A percentile compares a stretch with the other conserved stretches of the same genome.
These are phyloP conservation scores for Noctua pronuba DNA, from an alignment of 2,888 invertebrate genomes.

Conservation along the genomic window DNA sequence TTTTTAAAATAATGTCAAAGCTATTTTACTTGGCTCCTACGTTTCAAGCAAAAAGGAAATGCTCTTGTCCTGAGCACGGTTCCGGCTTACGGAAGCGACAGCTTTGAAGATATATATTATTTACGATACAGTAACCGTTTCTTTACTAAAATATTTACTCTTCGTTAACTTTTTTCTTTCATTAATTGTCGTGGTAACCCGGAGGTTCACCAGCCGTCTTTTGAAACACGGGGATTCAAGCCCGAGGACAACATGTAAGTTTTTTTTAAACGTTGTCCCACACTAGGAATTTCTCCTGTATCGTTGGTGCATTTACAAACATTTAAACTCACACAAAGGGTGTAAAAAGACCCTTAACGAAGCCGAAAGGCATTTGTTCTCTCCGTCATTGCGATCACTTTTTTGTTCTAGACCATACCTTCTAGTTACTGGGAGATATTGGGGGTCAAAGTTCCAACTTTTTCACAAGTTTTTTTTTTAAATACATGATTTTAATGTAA, in stretches of 20 bases:
- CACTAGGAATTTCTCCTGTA: neutral
- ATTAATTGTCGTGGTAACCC: neutral
- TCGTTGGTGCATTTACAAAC: neutral
- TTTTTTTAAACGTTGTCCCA: neutral
- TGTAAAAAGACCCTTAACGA: no score
- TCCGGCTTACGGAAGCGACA: constrained; percentile 54
- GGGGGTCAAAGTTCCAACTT: no score
- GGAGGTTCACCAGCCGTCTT: neutral
- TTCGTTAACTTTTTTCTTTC: neutral
- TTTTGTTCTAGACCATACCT: no score
- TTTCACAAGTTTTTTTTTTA: no score
- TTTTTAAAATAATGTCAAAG: constrained; percentile 37
- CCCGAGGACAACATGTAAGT: neutral
- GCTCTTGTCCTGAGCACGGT: constrained; percentile 50
- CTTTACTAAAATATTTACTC: constrained; percentile 22
- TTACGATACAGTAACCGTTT: constrained; percentile 27
- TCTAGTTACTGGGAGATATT: no score
- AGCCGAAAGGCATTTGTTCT: no score
- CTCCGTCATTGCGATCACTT: no score
- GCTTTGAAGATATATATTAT: constrained; percentile 56
- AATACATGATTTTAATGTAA: no score
- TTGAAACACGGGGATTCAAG: neutral
- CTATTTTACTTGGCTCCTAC: constrained; percentile 25
- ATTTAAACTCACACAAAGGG: neutral
- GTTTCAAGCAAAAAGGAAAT: constrained; percentile 55